These are phyloP conservation scores for Trogon surrucura DNA, from an alignment of 2,113 vertebrate genomes.

Conservation along the genomic window DNA sequence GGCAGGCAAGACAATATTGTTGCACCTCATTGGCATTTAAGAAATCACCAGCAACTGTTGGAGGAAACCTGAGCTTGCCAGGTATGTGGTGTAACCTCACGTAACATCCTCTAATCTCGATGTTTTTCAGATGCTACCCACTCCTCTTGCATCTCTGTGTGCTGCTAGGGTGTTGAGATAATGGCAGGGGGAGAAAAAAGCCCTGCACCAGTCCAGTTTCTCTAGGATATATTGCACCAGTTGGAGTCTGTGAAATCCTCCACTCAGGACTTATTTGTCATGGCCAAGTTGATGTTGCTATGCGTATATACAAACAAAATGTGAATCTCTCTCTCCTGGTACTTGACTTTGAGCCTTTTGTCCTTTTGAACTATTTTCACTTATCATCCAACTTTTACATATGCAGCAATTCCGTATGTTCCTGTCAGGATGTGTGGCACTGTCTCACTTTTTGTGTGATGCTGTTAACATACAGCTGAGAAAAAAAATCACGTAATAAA, in stretches of 20 bases:
- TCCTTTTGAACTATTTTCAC: not conserved
- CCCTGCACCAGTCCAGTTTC: not conserved
- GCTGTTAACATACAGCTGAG: not conserved
- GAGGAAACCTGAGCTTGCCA: not conserved
- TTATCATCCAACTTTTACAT: not conserved
- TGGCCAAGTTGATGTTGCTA: not conserved
- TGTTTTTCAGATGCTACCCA: not conserved
- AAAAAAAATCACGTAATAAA: not conserved
- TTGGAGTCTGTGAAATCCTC: not conserved
- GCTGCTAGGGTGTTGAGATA: not conserved
- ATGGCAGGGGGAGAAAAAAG: rapidly evolving
- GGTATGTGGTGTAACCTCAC: not conserved
- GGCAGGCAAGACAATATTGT: not conserved
- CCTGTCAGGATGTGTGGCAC: not conserved
- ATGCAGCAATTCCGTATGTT: not conserved
- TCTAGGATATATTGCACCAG: not conserved
- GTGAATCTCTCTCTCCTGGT: not conserved
- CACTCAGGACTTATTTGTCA: not conserved
- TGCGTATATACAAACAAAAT: not conserved
- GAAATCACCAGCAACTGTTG: not conserved
- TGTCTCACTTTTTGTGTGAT: not conserved
- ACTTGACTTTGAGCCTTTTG: not conserved
- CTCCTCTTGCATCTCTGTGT: not conserved
- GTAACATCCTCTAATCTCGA: not conserved
- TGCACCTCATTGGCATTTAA: not conserved